Evolutionary conservation across 2,797 vertebrate genomes (phyloP).

Genomic region (Sebastes diploproa): DNA sequence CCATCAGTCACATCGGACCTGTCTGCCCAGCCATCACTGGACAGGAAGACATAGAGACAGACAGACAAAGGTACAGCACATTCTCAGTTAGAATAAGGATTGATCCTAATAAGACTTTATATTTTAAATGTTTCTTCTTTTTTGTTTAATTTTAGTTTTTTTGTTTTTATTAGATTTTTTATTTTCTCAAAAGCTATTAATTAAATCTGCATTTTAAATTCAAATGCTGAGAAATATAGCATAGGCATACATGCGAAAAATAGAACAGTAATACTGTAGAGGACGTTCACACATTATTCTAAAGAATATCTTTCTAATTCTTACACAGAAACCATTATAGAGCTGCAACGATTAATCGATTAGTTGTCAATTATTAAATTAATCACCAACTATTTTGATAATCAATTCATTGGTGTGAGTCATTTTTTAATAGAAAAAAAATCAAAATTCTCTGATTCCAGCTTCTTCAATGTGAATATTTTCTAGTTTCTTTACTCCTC

Average conservation of each 20-base stretch:
- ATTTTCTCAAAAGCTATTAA: neutral
- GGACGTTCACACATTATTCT: neutral
- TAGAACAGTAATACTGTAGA: neutral
- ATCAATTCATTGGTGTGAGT: no score
- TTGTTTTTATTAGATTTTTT: neutral
- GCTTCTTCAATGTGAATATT: no score
- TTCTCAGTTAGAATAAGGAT: neutral
- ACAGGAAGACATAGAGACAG: neutral
- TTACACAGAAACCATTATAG: neutral
- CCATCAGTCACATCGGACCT: conserved; percentile 96
- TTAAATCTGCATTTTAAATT: neutral
- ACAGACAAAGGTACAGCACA: neutral
- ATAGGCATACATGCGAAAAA: neutral
- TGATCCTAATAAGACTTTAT: neutral
- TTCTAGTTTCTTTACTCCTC: no score
- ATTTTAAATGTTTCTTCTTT: neutral
- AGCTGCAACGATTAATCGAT: no score
- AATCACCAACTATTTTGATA: no score
- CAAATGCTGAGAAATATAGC: neutral
- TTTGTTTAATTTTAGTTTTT: neutral
- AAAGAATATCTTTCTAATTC: neutral
- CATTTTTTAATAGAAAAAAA: no score
- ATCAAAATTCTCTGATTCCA: no score
- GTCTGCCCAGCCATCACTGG: conserved; percentile 99
- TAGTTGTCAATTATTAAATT: no score